phyloP scores from a whole-genome alignment of 2,888 invertebrate genomes.

The Aspidapion aeneum region DNA sequence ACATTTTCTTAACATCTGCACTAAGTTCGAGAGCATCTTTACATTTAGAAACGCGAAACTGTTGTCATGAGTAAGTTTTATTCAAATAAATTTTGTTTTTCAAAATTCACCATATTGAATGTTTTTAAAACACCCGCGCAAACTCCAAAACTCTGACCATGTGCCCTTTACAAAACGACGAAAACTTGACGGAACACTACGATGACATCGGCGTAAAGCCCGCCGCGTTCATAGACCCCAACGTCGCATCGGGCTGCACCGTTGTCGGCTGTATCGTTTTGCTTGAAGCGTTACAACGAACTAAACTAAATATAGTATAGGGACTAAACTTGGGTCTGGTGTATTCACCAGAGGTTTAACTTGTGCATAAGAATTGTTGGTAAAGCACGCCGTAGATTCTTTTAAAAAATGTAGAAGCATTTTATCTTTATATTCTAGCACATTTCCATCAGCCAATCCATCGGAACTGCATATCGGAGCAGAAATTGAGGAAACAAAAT shows the following conservation, averaged over 20 bases:
- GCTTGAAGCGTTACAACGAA: neutral
- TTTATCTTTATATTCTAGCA: too few species aligned
- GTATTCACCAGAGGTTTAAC: neutral
- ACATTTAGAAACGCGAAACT: too few species aligned
- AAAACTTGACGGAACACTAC: neutral
- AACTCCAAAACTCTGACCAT: neutral
- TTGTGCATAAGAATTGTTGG: neutral
- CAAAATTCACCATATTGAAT: too few species aligned
- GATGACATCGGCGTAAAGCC: neutral
- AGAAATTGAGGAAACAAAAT: too few species aligned
- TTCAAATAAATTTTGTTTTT: too few species aligned
- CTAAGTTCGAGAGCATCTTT: too few species aligned
- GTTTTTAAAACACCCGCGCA: neutral
- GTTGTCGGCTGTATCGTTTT: neutral
- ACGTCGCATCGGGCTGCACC: neutral
- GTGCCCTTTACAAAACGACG: neutral
- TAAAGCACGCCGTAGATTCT: neutral
- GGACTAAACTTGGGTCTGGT: neutral
- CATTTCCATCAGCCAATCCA: too few species aligned
- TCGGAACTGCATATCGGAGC: too few species aligned
- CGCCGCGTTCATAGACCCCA: neutral
- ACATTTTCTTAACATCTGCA: too few species aligned
- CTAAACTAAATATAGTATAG: neutral
- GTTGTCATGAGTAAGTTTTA: too few species aligned
- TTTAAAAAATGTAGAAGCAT: neutral